These are phyloP conservation scores for Iphiclides podalirius DNA, from an alignment of 2,888 invertebrate genomes.

Conservation along the genomic window DNA sequence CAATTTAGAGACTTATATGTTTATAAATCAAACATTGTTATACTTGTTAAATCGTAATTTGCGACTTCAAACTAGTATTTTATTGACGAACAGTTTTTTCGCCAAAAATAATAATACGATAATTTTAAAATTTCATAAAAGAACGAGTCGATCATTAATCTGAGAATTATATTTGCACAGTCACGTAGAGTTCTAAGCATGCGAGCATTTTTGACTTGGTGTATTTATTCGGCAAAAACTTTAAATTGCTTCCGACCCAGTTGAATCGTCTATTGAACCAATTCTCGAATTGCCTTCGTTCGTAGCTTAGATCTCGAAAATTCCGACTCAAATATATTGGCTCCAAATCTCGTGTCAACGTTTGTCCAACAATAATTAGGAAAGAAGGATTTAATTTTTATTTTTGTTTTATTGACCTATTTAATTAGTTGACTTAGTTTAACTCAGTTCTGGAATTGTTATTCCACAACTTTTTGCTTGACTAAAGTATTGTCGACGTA, in stretches of 20 bases:
- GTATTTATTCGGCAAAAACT: conserved; percentile 73
- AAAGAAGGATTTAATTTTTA: not conserved
- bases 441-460: no score
- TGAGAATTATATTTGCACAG: conserved; percentile 36
- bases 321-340: conserved; percentile 39
- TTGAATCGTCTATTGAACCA: conserved; percentile 63
- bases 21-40: no score
- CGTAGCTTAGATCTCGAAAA: conserved; percentile 46
- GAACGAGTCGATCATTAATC: not conserved
- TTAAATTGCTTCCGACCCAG: conserved; percentile 76
- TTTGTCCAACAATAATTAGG: conserved; percentile 11
- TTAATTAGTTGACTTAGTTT: no score
- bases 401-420: no score
- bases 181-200: conserved; percentile 46
- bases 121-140: no score
- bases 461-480: no score
- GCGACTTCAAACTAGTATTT: no score
- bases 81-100: no score
- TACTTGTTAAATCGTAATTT: no score
- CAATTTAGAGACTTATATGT: no score
- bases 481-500: no score
- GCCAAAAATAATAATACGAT: no score
- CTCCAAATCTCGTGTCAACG: conserved; percentile 22
- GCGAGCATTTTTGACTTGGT: conserved; percentile 60
- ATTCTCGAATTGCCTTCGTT: conserved; percentile 62